Conservation (phyloP, 2,888 invertebrate species). For the Stenurella melanura region DNA sequence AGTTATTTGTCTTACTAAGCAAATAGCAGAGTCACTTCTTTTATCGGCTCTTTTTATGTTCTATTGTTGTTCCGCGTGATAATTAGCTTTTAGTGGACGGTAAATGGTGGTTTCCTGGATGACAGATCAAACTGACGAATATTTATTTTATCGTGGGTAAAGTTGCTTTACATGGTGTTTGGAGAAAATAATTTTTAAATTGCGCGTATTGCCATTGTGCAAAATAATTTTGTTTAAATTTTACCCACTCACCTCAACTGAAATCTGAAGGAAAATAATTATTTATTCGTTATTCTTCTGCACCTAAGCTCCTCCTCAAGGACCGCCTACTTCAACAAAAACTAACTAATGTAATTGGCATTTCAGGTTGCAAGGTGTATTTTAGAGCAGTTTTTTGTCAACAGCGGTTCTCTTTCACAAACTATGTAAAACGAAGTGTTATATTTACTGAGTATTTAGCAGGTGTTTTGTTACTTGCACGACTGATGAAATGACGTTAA, state of each 20-base stretch:
- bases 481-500: not conserved
- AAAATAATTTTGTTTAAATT: not conserved
- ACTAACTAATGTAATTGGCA: not conserved
- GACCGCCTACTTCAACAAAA: not conserved
- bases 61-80: not conserved
- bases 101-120: not conserved
- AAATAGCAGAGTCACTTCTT: constrained; percentile 3
- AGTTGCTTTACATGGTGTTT: no score
- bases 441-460: not conserved
- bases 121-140: not conserved
- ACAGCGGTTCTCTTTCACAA: not conserved
- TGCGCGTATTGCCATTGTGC: no score
- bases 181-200: no score
- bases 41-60: not conserved
- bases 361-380: not conserved
- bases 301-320: not conserved
- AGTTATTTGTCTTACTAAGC: not conserved
- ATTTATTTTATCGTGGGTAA: not conserved
- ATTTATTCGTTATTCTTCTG: not conserved
- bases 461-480: not conserved
- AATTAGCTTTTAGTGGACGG: not conserved
- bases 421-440: not conserved
- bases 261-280: not conserved
- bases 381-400: not conserved
- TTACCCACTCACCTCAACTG: not conserved